phyloP scores from a whole-genome alignment of 2,888 invertebrate genomes.

The Megastigmus dorsalis region DNA sequence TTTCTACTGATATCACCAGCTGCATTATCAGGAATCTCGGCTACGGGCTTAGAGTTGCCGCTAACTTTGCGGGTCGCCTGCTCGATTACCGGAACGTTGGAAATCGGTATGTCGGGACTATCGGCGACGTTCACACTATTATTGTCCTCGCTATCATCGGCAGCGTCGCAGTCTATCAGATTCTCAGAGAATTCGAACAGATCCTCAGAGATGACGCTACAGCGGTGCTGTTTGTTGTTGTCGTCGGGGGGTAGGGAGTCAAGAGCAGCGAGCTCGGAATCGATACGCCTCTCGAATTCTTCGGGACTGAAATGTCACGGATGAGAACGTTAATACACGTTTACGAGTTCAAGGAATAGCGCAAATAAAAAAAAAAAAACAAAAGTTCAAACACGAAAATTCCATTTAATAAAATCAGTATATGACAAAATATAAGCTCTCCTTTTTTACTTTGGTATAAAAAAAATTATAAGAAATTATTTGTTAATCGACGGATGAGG shows the following conservation, averaged over 20 bases:
- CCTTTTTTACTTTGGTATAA: too few species aligned
- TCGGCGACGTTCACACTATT: conserved; percentile 45
- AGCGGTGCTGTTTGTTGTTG: conserved; percentile 62
- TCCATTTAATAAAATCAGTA: too few species aligned
- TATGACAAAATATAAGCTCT: too few species aligned
- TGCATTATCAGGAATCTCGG: conserved; percentile 3
- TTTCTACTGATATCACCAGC: conserved; percentile 58
- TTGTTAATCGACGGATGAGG: too few species aligned
- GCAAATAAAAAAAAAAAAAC: too few species aligned
- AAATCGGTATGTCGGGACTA: background rate
- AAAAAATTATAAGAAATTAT: too few species aligned
- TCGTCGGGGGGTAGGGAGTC: conserved; percentile 74
- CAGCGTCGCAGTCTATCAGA: conserved; percentile 59
- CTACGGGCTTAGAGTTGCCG: conserved; percentile 54
- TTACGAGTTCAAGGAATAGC: too few species aligned
- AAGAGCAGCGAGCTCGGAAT: conserved; percentile 78
- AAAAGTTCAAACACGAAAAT: too few species aligned
- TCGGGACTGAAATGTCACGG: too few species aligned
- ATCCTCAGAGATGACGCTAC: conserved; percentile 70
- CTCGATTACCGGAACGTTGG: conserved; percentile 44
- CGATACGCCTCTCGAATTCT: conserved; percentile 80
- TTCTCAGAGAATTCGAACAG: conserved; percentile 70
- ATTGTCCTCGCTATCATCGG: conserved; percentile 51
- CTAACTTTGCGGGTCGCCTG: conserved; percentile 59
- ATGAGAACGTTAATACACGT: too few species aligned